Evolutionary conservation across 2,888 invertebrate species (phyloP), one percentile per base, ranked within the genome.

Genomic region (Rhyacophila evoluta): DNA sequence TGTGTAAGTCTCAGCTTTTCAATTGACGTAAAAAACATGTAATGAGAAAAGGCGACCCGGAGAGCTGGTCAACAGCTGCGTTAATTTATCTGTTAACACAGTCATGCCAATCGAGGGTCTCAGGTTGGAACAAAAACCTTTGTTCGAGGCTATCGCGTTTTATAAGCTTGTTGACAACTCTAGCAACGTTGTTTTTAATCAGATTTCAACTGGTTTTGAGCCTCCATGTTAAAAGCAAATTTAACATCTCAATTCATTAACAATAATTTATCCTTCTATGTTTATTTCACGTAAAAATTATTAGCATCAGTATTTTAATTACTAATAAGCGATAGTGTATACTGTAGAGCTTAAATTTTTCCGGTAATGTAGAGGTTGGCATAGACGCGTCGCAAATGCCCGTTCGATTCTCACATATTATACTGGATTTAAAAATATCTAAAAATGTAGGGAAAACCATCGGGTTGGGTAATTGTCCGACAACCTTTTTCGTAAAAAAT

Each of bases 61-160:
- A 39, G 39, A 15, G 39, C 15, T 39, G 39, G 39, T 39, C 39
- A 39, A 39, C 39, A 39, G 39, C 39, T 15, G 39, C 39, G 39
- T 39, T 39, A 39, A 39, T 39, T 39, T 39, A 39, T 39, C 39
- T 39, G 39, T 39, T 12, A 39, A 39, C 39, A 39, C 39, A 39
- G 39, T 39, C 39, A 39, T 39, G 39, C 12, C 39, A 12, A 39
- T 39, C 39, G 39, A 39, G 39, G 39, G 39, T 39, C 39, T 39
- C 39, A 39, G 39, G 39, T 39, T 39, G 12, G n/a, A 12, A 15
- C 39, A 39, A 39, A 39, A 39, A 39, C 39, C 39, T 39, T 39
- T 39, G 39, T 39, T 6, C 12, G 4, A 39, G 39, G 39, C 39
- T n/a, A 39, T 12, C 12, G 39, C 15, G 15, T 39, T 39, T 39